A percentile compares a stretch with the other conserved stretches of the same genome.
These are phyloP conservation scores for Oryzias dopingdopingensis DNA, from an alignment of 2,797 vertebrate genomes.

Conservation along the genomic window DNA sequence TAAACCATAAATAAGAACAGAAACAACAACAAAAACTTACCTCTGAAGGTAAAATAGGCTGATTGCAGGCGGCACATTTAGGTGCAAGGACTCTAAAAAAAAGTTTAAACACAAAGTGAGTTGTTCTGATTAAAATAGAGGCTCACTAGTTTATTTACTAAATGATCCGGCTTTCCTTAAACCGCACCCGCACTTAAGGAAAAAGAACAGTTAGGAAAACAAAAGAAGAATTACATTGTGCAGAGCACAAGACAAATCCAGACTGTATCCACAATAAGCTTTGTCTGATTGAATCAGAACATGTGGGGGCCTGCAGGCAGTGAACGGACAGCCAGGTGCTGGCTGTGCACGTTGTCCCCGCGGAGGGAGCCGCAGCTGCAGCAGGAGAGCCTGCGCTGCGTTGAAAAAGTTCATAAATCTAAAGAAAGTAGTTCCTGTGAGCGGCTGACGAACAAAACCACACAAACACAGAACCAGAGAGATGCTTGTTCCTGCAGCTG, in stretches of 20 bases:
- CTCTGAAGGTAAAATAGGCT: slow-evolving; percentile 92
- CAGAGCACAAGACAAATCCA: slow-evolving; percentile 40
- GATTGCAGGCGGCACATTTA: slow-evolving; percentile 91
- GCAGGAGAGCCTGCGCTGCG: slow-evolving; percentile 5
- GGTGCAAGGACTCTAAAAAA: slow-evolving; percentile 88
- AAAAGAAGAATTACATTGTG: slow-evolving; percentile 52
- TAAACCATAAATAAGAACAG: background rate
- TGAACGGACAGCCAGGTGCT: slow-evolving; percentile 27
- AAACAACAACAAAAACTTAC: slow-evolving; percentile 66
- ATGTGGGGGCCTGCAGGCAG: slow-evolving; percentile 32
- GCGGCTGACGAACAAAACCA: too few relatives aligned
- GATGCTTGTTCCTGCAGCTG: too few relatives aligned
- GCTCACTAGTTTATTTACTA: slow-evolving; percentile 46
- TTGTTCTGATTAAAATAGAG: slow-evolving; percentile 17
- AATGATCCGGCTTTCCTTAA: slow-evolving; percentile 56
- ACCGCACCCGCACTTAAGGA: slow-evolving; percentile 32
- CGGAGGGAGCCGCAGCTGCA: slow-evolving; percentile 13
- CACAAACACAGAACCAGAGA: too few relatives aligned
- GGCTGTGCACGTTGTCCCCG: slow-evolving; percentile 32
- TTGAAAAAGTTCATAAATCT: too few relatives aligned
- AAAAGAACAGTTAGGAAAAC: slow-evolving; percentile 39
- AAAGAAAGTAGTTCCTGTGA: too few relatives aligned
- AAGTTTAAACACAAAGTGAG: accelerated
- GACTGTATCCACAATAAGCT: slow-evolving; percentile 41
- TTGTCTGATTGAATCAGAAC: slow-evolving; percentile 51